Evolutionary conservation across 2,888 invertebrate species (phyloP).

Genomic region (Temnothorax ravouxi): DNA sequence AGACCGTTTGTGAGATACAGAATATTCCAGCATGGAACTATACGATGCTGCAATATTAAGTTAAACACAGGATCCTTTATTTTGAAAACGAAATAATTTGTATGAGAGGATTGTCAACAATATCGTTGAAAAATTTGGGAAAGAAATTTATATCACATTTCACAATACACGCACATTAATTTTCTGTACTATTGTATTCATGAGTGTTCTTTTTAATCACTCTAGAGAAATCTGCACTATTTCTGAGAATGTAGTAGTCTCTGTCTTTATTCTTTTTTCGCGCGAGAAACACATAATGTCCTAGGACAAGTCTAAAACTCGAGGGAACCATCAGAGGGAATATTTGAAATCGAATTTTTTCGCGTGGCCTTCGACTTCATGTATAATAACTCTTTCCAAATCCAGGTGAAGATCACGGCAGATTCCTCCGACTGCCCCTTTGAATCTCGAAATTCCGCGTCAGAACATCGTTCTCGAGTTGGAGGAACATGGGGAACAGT

Average conservation of each 20-base stretch:
- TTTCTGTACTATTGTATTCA: not conserved
- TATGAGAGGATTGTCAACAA: not conserved
- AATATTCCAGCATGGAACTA: not conserved
- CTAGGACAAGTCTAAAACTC: not conserved
- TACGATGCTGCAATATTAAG: not conserved
- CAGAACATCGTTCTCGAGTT: not conserved
- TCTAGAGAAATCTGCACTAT: not conserved
- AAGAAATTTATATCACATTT: not conserved
- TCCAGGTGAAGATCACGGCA: not conserved
- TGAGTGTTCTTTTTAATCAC: not conserved
- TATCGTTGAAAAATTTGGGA: not conserved
- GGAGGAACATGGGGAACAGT: not conserved
- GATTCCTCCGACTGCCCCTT: not conserved
- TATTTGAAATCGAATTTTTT: slow-evolving; percentile 16
- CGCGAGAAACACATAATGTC: not conserved
- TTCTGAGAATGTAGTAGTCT: not conserved
- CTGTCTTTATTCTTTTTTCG: not conserved
- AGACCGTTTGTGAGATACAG: not conserved
- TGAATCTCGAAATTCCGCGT: not conserved
- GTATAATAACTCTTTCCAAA: not conserved
- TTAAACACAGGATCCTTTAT: not conserved
- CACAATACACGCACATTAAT: not conserved
- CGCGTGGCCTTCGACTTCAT: not conserved
- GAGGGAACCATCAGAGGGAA: not conserved
- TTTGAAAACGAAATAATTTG: not conserved